Evolutionary conservation across 2,888 invertebrate genomes (phyloP), one percentile per base, ranked within the genome.

Genomic region (Teinopalpus imperialis): DNA sequence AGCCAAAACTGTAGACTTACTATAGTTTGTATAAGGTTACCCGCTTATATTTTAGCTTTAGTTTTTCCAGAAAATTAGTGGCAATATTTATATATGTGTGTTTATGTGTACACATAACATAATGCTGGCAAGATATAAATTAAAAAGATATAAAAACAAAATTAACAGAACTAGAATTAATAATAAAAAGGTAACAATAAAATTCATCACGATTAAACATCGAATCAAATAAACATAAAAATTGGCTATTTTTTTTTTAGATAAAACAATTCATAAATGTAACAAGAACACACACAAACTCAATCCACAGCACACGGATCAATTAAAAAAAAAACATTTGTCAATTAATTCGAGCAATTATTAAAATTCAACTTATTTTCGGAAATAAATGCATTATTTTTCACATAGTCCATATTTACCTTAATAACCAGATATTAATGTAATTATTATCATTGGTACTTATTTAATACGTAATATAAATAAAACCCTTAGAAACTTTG

Each of bases 91-190:
- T 20, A 34, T n/a, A n/a, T n/a, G n/a, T n/a, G n/a, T n/a, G n/a
- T n/a, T n/a, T n/a, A n/a, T n/a, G n/a, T n/a, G n/a, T n/a, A n/a
- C n/a, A n/a, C n/a, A n/a, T 23, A 29, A 49, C 21, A 30, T 27
- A 44, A 52, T 54, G 51, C 53, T 53, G 59, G 66, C 62, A 69
- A 69, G 57, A 66, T 44, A 50, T 56, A 54, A 56, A 59, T 54
- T 58, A 61, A 61, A 58, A 56, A 58, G 59, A 62, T n/a, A n/a
- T 56, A 61, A 60, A 59, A 59, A 56, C 54, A 60, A 53, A 57
- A 65, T 40, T 69, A 74, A 66, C 74, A 69, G 45, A 74, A 65
- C 66, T 73, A 71, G 61, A 74, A 76, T 66, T 67, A 61, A 57
- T 59, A 63, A 39, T 34, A 43, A 43, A 30, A 31, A 40, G 32